A percentile compares a stretch with the other conserved stretches of the same genome.
Evolutionary conservation across 1,140 invertebrate species (phyloP).

Genomic region (Neodiprion lecontei): DNA sequence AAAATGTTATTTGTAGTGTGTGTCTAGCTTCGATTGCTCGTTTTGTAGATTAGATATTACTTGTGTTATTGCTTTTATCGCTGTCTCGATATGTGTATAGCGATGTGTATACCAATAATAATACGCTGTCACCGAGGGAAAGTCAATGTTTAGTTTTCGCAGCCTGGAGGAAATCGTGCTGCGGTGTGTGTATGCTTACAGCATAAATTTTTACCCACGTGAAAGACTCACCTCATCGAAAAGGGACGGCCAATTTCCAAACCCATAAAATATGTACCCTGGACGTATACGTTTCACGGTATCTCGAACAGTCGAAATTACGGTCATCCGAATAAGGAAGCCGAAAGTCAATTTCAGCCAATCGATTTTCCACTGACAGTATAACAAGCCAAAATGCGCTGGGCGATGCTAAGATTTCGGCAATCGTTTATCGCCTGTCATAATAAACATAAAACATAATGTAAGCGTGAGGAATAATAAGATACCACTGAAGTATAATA

Average conservation of each 20-base stretch:
- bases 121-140: not conserved
- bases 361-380: not conserved
- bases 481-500: too few species aligned
- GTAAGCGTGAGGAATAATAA: too few species aligned
- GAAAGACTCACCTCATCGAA: not conserved
- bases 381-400: too few species aligned
- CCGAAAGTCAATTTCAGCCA: not conserved
- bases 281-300: not conserved
- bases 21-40: not conserved
- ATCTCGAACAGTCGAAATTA: not conserved
- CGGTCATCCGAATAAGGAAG: not conserved
- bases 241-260: not conserved
- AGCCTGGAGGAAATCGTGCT: not conserved
- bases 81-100: not conserved
- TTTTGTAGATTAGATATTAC: not conserved
- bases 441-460: too few species aligned
- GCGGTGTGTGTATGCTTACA: not conserved
- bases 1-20: not conserved
- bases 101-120: too few species aligned
- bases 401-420: too few species aligned
- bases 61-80: not conserved
- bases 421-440: too few species aligned
- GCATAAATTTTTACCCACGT: not conserved
- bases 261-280: conserved; percentile 5
- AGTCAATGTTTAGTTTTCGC: not conserved